Conservation (phyloP, 2,113 vertebrate species). For the Cyanistes caeruleus region DNA sequence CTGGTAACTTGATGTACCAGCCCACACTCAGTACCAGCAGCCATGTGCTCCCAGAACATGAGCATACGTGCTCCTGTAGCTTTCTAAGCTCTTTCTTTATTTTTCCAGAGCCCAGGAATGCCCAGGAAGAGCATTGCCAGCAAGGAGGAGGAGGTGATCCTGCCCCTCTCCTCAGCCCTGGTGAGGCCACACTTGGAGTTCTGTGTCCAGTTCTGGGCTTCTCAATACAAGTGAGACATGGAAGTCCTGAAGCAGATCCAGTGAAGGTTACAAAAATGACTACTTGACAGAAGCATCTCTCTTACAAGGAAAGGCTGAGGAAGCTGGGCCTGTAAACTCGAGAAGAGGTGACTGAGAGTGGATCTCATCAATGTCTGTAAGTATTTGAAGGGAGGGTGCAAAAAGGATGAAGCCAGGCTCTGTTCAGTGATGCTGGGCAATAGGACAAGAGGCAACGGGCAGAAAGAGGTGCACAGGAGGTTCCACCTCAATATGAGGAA, state of each 20-base stretch:
- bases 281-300: neutral
- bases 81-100: neutral
- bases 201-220: neutral
- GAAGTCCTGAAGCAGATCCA: neutral
- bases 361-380: neutral
- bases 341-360: neutral
- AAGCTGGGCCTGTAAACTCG: fast-evolving
- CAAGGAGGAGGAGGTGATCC: neutral
- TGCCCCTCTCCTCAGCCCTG: neutral
- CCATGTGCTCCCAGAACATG: neutral
- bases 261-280: neutral
- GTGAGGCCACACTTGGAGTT: neutral
- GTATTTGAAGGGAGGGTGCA: neutral
- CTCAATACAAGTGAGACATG: neutral
- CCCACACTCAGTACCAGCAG: neutral
- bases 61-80: neutral
- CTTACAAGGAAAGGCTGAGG: neutral
- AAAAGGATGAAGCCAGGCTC: neutral
- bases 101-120: neutral
- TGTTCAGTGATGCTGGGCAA: neutral
- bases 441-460: neutral
- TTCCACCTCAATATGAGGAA: neutral
- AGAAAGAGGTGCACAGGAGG: neutral
- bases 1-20: neutral
- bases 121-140: neutral